These are phyloP conservation scores for Myathropa florea DNA, from an alignment of 2,888 invertebrate species.

Conservation along the genomic window DNA sequence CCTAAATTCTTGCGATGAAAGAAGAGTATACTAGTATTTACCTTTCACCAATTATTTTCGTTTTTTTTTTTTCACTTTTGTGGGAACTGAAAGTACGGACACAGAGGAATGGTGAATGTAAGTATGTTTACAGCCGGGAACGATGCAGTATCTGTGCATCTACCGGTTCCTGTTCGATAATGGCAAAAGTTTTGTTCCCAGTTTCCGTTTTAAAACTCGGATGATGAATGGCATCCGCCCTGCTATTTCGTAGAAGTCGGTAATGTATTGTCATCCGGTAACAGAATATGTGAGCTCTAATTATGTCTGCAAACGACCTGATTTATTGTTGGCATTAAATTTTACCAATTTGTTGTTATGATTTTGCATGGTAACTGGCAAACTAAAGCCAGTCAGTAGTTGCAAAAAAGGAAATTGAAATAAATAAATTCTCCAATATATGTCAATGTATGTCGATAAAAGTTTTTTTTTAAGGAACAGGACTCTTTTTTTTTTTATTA, in stretches of 20 bases:
- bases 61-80: conserved; percentile 16
- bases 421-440: too few relatives aligned
- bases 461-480: too few relatives aligned
- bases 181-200: conserved; percentile 55
- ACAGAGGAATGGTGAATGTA: neutral
- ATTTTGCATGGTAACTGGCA: neutral
- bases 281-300: neutral
- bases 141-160: conserved; percentile 3
- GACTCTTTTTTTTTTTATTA: too few relatives aligned
- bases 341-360: neutral
- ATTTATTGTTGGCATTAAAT: neutral
- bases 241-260: conserved; percentile 7
- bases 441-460: too few relatives aligned
- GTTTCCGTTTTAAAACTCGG: conserved; percentile 47
- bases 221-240: conserved; percentile 46
- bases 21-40: conserved; percentile 44
- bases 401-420: too few relatives aligned
- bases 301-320: neutral
- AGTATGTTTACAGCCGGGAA: neutral
- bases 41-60: conserved; percentile 55
- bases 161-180: conserved; percentile 57
- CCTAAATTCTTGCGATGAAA: conserved; percentile 47
- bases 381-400: too few relatives aligned
- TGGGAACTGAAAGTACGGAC: neutral
- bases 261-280: conserved; percentile 12